Evolutionary conservation across 2,888 invertebrate genomes (phyloP).

Genomic region (Callinectes sapidus): DNA sequence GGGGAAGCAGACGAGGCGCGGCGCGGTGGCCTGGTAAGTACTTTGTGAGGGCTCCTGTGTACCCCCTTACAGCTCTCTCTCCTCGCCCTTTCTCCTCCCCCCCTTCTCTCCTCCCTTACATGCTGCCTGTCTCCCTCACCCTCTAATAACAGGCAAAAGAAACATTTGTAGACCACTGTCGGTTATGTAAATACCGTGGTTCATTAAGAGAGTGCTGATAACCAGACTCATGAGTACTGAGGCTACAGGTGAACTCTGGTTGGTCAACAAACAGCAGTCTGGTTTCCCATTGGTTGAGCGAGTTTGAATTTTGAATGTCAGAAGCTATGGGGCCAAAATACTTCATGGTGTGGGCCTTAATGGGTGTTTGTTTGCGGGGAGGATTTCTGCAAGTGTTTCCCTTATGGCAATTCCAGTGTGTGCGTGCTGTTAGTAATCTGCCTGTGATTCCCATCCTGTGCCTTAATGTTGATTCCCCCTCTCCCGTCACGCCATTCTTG

Average conservation of each 20-base stretch:
- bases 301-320: constrained; percentile 52
- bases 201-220: constrained; percentile 52
- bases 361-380: constrained; percentile 36
- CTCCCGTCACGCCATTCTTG: background rate
- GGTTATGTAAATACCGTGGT: constrained; percentile 45
- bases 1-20: constrained; percentile 19
- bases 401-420: background rate
- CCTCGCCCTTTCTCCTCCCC: background rate
- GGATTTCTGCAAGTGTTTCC: background rate
- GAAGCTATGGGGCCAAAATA: constrained; percentile 43
- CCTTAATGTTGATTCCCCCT: background rate
- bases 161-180: constrained; percentile 32
- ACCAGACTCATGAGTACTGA: constrained; percentile 36
- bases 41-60: background rate
- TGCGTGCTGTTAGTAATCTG: background rate
- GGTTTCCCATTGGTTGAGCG: constrained; percentile 46
- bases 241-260: constrained; percentile 26
- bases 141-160: constrained; percentile 25
- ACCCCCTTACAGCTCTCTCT: background rate
- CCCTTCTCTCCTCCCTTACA: background rate
- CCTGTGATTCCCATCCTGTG: background rate
- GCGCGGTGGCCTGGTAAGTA: constrained; percentile 21
- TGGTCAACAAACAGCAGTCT: constrained; percentile 26
- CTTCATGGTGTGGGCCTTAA: constrained; percentile 21
- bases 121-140: background rate